Evolutionary conservation across 2,888 invertebrate species (phyloP).

Genomic region (Therioaphis trifolii): DNA sequence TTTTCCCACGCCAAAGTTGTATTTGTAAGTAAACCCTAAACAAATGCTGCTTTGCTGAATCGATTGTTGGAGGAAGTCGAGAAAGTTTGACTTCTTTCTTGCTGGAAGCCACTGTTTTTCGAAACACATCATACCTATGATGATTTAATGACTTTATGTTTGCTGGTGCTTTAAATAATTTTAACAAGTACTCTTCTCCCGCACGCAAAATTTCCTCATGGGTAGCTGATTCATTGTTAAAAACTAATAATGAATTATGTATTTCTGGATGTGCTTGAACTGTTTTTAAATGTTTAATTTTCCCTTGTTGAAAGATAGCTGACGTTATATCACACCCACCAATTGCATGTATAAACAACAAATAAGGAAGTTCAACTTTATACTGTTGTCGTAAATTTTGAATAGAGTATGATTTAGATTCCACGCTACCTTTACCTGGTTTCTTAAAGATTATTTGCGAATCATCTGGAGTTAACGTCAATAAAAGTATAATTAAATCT

Average conservation of each 20-base stretch:
- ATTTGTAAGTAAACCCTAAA: too few relatives aligned
- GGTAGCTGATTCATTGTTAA: not conserved
- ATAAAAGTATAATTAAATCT: conserved; percentile 66
- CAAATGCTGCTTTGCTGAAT: too few relatives aligned
- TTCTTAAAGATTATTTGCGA: not conserved
- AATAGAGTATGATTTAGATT: not conserved
- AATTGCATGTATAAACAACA: conserved; percentile 9
- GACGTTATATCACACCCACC: not conserved
- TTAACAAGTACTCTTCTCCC: not conserved
- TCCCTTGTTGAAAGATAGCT: not conserved
- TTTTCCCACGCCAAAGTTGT: too few relatives aligned
- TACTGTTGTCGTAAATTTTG: not conserved
- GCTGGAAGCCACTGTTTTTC: not conserved
- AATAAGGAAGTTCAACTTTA: not conserved
- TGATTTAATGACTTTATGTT: not conserved
- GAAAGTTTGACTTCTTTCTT: not conserved
- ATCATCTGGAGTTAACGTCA: not conserved
- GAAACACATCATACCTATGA: not conserved
- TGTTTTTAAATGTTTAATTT: not conserved
- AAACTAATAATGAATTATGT: not conserved
- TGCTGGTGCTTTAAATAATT: not conserved
- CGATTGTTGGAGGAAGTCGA: too few relatives aligned
- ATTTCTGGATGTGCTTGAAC: not conserved
- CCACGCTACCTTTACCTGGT: not conserved
- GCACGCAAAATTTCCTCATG: too few relatives aligned